phyloP scores from a whole-genome alignment of 2,797 vertebrate species.

The Poecile montanus region DNA sequence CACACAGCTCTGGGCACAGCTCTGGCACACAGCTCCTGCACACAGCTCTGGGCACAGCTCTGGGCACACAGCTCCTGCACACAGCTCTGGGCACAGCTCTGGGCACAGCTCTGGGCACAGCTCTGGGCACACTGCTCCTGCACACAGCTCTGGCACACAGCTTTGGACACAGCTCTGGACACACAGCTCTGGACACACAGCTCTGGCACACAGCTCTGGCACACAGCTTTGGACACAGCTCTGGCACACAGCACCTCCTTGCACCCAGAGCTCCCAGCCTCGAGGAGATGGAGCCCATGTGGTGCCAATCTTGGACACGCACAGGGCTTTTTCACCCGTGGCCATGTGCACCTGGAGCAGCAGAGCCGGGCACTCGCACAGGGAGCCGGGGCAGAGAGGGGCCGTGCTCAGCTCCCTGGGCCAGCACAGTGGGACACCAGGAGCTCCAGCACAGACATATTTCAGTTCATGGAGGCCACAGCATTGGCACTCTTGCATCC shows the following conservation, averaged over 20 bases:
- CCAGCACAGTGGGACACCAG: fast-evolving
- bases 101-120: neutral
- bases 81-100: neutral
- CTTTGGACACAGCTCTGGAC: neutral
- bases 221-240: neutral
- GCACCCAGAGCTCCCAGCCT: neutral
- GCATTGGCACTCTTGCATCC: fast-evolving
- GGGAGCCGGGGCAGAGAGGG: neutral
- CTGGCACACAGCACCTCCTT: neutral
- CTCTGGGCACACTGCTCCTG: neutral
- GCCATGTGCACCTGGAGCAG: fast-evolving
- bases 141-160: neutral
- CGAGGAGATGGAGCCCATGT: fast-evolving
- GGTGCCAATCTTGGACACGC: neutral
- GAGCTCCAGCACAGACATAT: neutral
- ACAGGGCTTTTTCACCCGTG: neutral
- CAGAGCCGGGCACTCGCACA: fast-evolving
- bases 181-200: neutral
- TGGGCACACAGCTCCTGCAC: neutral
- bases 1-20: neutral
- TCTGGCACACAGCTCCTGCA: neutral
- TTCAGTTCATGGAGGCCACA: fast-evolving
- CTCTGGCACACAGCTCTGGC: neutral
- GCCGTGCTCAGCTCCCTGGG: neutral
- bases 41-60: neutral